Evolutionary conservation across 2,888 invertebrate genomes (phyloP), one percentile per base, ranked within the genome.

Genomic region (Agriopis aurantiaria): DNA sequence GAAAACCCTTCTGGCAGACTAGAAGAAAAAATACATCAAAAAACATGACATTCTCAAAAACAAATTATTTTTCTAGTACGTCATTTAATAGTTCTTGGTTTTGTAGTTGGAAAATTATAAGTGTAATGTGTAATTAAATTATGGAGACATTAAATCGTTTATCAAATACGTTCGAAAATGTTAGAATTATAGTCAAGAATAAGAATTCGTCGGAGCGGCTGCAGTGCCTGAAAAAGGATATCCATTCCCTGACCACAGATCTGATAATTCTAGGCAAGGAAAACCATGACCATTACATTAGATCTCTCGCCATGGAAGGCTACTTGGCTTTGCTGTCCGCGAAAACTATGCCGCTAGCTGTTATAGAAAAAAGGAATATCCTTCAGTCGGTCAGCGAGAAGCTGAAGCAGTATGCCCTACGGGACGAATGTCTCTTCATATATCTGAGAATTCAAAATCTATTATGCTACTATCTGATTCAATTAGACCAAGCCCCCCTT

Each of bases 371-470:
- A 76, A 83, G 83, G 43, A 90, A 91, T 72, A 78, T 89, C 8
- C 86, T 94, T 0, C 85, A 88, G 23, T 72, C 78, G 8, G 85
- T 88, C 5, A 92, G 83, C 65, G 89, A 92, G 0, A 93, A 93
- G 75, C 73, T 93, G 6, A 91, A 89, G 68, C 88, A 83, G 0
- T 84, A 82, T 65, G 87, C 88, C 0, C 77, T 90, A 1, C 80
- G 86, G 52, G 87, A 88, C 11, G 93, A 93, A 80, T 91, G 91
- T 68, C 85, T 93, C 3, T 96, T 95, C 80, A 90, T 96, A 68
- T 88, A 95, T 52, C 87, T 96, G 61, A 90, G 95, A 80, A 90
- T 96, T 51, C 93, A 95, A 68, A 96, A 96, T 79, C 93, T 95
- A 73, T 85, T 95, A 61, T 94, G 95, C 65, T 96, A 95, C 80